Base-by-base conservation (phyloP, 2,888 invertebrate genomes). In the Acleris sparsana region DNA sequence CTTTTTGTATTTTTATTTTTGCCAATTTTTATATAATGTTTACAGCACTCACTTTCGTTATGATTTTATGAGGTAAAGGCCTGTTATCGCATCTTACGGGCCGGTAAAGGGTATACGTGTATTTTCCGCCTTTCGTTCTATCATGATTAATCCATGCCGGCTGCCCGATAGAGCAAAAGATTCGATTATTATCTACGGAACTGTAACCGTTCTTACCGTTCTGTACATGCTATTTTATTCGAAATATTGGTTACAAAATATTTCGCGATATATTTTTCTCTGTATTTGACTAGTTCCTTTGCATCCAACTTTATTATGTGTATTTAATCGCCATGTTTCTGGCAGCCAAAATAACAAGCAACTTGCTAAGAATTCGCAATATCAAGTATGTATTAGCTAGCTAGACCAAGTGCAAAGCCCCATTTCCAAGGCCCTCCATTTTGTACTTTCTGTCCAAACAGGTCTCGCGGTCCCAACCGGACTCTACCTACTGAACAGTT, bases 1-100 rank as follows among this genome's bases (percentile, higher is more conserved):
- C 68, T 73, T 77, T 80, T 84, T 71, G 1, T 20, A 29, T 57
- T 53, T 55, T 61, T 56, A 22, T n/a, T 52, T 46, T 49, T 22
- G 5, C 9, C 13, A 6, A n/a, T 52, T 5, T 51, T 43, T n/a
- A 2, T 20, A 3, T 52, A 0, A 11, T 11, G 20, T 3, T 20
- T 0, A 22, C 22, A 46, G 18, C n/a, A 6, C 44, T 16, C 57
- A 48, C 56, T 39, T 20, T 16, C 9, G 48, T 56, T 5, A 25
- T 25, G n/a, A n/a, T 22, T 46, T 46, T n/a, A 46, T 46, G 17
- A 46, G 2, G 5, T 44, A n/a, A n/a, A n/a, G n/a, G 5, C 16
- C 4, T 13, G 25, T 57, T 18, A 57, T 57, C 57, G 17, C 33
- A 17, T 49, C 49, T 18, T 20, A 39, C 18, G 58, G 58, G 58